Conservation (phyloP, 2,113 vertebrate genomes). For the Australoheros scitulus region DNA sequence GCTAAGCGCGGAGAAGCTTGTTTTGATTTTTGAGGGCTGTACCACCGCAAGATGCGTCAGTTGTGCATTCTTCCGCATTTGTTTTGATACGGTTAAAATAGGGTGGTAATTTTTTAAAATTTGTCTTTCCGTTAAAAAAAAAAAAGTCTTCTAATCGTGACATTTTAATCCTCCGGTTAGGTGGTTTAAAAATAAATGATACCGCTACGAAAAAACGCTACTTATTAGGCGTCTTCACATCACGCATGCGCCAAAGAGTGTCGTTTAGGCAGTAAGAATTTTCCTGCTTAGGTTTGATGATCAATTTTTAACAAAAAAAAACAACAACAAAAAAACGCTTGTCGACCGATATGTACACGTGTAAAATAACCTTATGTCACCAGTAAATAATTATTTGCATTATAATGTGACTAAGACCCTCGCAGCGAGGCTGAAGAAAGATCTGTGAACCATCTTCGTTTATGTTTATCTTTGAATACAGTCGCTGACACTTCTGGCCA, state of each 20-base stretch:
- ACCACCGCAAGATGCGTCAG: neutral
- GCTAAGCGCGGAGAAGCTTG: slow-evolving; percentile 31
- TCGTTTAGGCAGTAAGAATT: neutral
- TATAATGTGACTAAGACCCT: neutral
- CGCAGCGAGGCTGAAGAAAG: neutral
- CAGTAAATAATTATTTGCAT: neutral
- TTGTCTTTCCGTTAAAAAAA: neutral
- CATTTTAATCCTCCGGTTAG: neutral
- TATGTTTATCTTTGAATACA: slow-evolving; percentile 22
- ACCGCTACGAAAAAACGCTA: neutral
- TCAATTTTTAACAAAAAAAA: neutral
- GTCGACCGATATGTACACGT: neutral
- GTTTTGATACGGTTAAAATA: neutral
- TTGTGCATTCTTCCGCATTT: slow-evolving; percentile 46
- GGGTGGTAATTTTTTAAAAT: neutral
- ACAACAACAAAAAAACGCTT: too few species aligned
- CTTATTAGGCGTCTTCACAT: fast-evolving
- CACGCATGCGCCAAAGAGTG: slow-evolving; percentile 8
- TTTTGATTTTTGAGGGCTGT: slow-evolving; percentile 37
- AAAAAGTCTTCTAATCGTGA: neutral
- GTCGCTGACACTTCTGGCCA: slow-evolving; percentile 25
- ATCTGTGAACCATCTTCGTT: neutral
- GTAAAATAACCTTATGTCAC: neutral
- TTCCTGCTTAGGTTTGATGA: neutral
- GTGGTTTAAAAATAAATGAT: neutral